phyloP scores from a whole-genome alignment of 2,797 vertebrate genomes.

The Esox masquinongy region DNA sequence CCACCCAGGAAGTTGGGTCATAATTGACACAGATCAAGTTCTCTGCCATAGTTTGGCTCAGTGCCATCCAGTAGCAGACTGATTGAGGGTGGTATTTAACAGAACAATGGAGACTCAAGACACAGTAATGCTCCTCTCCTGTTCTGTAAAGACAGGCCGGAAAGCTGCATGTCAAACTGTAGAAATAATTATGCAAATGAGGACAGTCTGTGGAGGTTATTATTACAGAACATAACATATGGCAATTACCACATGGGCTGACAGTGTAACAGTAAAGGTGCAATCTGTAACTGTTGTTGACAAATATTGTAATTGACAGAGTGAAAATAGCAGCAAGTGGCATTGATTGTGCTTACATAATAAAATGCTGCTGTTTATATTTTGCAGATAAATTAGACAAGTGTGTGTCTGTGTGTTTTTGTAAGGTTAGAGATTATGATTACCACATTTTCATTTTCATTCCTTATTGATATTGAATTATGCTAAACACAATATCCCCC shows the following conservation, averaged over 20 bases:
- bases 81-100: constrained; percentile 51
- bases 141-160: constrained; percentile 48
- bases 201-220: constrained; percentile 30
- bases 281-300: background rate
- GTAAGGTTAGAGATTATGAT: no score
- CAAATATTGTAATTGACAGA: background rate
- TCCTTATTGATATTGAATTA: no score
- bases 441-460: no score
- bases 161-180: constrained; percentile 49
- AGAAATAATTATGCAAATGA: constrained; percentile 54
- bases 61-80: constrained; percentile 26
- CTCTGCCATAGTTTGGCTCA: constrained; percentile 5
- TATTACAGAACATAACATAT: constrained; percentile 26
- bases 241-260: constrained; percentile 7
- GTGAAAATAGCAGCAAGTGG: background rate
- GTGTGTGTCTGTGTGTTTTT: no score
- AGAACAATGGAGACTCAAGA: constrained; percentile 42
- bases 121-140: constrained; percentile 24
- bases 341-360: background rate
- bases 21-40: background rate
- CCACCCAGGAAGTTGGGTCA: background rate
- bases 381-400: no score
- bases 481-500: no score
- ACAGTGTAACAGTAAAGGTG: background rate
- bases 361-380: background rate